These are phyloP conservation scores for Cryptosula pallasiana DNA, from an alignment of 2,888 invertebrate species.

Conservation along the genomic window DNA sequence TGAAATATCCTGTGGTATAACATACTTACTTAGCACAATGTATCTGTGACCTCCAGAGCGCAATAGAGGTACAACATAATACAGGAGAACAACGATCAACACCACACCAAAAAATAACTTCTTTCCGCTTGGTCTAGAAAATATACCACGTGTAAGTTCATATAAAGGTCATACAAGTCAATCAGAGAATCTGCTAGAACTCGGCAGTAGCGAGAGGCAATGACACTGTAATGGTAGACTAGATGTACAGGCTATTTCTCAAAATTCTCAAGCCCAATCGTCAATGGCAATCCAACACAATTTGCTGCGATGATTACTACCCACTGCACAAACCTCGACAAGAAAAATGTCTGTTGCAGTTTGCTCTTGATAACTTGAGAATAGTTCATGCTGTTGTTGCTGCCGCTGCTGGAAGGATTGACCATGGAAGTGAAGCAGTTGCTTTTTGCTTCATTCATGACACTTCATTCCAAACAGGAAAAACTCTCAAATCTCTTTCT, in stretches of 20 bases:
- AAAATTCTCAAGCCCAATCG: too few relatives aligned
- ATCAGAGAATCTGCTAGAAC: too few relatives aligned
- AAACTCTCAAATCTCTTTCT: too few relatives aligned
- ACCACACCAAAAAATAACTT: not conserved
- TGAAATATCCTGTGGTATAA: too few relatives aligned
- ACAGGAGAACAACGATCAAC: not conserved
- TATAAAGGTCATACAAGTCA: too few relatives aligned
- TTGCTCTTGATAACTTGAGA: not conserved
- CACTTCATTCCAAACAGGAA: not conserved
- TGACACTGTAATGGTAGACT: too few relatives aligned
- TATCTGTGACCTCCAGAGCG: conserved; percentile 1
- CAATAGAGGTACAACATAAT: conserved; percentile 1
- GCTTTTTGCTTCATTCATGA: not conserved
- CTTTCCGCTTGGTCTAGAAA: conserved; percentile 13
- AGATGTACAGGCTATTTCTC: too few relatives aligned
- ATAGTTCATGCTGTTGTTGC: not conserved
- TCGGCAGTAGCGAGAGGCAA: too few relatives aligned
- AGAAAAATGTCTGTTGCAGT: not conserved
- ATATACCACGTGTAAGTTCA: too few relatives aligned
- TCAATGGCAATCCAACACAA: too few relatives aligned
- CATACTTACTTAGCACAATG: conserved; percentile 2
- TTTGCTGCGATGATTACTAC: too few relatives aligned
- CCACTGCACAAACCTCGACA: not conserved
- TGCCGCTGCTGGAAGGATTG: not conserved
- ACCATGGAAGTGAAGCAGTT: not conserved